phyloP scores from a whole-genome alignment of 2,888 invertebrate species.

The Melanargia galathea region DNA sequence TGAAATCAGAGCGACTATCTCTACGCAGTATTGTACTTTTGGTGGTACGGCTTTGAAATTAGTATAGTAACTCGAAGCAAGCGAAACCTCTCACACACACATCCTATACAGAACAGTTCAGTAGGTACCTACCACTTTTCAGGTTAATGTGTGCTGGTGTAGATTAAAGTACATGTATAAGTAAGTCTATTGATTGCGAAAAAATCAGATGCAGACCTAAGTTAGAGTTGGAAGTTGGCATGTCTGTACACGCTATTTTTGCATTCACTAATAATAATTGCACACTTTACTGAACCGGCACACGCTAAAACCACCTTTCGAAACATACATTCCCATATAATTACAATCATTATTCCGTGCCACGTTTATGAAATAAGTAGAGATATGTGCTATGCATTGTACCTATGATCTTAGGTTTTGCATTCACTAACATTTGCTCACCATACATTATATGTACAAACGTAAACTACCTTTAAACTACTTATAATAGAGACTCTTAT shows the following conservation, averaged over 20 bases:
- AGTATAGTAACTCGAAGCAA: too few species aligned
- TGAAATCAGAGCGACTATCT: too few species aligned
- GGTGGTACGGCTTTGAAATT: too few species aligned
- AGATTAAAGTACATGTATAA: too few species aligned
- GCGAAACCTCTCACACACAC: too few species aligned
- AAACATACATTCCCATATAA: conserved; percentile 14
- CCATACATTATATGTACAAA: neutral
- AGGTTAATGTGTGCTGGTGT: too few species aligned
- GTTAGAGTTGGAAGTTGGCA: conserved; percentile 4
- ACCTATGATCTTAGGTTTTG: conserved; percentile 13
- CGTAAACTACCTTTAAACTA: neutral
- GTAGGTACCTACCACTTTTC: too few species aligned
- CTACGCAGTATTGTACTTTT: too few species aligned
- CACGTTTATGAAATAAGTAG: conserved; percentile 4
- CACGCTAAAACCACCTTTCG: conserved; percentile 39
- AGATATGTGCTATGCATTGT: conserved; percentile 1
- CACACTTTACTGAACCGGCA: conserved; percentile 31
- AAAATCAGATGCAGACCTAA: neutral
- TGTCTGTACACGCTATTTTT: conserved; percentile 44
- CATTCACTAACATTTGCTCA: conserved; percentile 14
- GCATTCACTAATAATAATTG: conserved; percentile 32
- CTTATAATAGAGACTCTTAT: neutral
- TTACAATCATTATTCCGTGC: conserved; percentile 17
- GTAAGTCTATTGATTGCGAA: too few species aligned
- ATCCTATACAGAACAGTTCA: too few species aligned